Conservation (phyloP, 2,888 invertebrate species). For the Polia nebulosa region DNA sequence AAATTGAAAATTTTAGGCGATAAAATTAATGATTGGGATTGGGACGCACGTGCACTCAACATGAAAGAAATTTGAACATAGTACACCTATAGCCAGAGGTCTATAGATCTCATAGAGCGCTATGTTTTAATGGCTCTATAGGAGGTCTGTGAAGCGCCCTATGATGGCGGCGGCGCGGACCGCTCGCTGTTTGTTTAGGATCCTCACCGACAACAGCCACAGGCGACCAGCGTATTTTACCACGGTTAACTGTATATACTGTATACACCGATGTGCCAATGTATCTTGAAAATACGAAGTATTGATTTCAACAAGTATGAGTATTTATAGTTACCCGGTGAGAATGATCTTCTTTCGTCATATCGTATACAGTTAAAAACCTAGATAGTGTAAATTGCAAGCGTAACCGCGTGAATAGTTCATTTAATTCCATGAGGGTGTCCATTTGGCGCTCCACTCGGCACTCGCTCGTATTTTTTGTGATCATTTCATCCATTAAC, state of each 20-base stretch:
- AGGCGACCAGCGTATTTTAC: background rate
- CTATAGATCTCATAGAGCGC: background rate
- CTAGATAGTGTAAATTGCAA: background rate
- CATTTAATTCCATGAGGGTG: background rate
- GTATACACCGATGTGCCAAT: background rate
- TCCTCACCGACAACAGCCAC: background rate
- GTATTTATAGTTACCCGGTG: background rate
- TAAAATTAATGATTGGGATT: background rate
- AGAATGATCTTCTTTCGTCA: background rate
- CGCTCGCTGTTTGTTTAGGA: conserved; percentile 13
- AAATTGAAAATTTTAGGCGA: too few species aligned
- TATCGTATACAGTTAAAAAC: background rate
- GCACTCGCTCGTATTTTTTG: conserved; percentile 10
- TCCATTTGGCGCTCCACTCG: background rate
- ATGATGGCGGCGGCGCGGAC: too few species aligned
- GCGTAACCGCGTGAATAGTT: background rate
- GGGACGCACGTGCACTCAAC: background rate
- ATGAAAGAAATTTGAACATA: background rate
- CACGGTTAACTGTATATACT: too few species aligned
- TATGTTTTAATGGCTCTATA: background rate
- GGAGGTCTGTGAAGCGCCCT: background rate
- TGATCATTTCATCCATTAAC: conserved; percentile 39
- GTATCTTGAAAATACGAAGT: background rate
- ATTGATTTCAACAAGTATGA: background rate
- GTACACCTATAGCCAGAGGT: background rate